Conservation (phyloP, 2,888 invertebrate species). For the Torymus tubicola region DNA sequence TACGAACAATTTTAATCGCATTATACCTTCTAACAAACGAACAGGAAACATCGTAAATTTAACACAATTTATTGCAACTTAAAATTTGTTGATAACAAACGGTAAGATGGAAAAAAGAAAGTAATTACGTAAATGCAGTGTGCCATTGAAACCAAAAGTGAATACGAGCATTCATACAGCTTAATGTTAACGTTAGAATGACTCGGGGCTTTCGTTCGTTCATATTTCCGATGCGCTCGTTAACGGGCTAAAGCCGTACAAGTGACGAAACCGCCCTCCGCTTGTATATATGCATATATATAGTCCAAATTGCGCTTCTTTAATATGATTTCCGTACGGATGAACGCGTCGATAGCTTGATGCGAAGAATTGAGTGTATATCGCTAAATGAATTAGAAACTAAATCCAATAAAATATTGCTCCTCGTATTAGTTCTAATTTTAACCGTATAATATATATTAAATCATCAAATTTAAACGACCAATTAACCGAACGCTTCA, state of each 20-base stretch:
- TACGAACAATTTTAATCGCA: too few species aligned
- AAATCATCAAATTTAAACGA: too few species aligned
- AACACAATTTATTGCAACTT: neutral
- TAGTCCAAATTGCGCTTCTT: conserved; percentile 8
- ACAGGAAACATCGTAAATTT: too few species aligned
- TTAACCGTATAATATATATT: too few species aligned
- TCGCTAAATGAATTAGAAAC: too few species aligned
- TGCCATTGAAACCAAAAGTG: too few species aligned
- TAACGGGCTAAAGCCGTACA: neutral
- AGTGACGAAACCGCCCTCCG: conserved; percentile 20
- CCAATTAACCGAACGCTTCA: too few species aligned
- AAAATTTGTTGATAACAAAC: neutral
- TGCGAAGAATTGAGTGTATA: too few species aligned
- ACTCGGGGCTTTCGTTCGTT: neutral
- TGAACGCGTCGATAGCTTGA: conserved; percentile 10
- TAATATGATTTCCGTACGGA: conserved; percentile 12
- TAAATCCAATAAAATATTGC: too few species aligned
- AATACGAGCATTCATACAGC: too few species aligned
- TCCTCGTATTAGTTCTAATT: too few species aligned
- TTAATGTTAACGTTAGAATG: conserved; percentile 10
- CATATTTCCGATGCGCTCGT: neutral
- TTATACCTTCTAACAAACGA: too few species aligned
- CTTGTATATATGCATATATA: neutral
- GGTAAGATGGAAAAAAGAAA: neutral
- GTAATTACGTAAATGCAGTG: neutral